Percentiles rank a stretch among this genome's conserved stretches.
Evolutionary conservation across 2,888 invertebrate species (phyloP).

Genomic region (Incurvaria masculella): DNA sequence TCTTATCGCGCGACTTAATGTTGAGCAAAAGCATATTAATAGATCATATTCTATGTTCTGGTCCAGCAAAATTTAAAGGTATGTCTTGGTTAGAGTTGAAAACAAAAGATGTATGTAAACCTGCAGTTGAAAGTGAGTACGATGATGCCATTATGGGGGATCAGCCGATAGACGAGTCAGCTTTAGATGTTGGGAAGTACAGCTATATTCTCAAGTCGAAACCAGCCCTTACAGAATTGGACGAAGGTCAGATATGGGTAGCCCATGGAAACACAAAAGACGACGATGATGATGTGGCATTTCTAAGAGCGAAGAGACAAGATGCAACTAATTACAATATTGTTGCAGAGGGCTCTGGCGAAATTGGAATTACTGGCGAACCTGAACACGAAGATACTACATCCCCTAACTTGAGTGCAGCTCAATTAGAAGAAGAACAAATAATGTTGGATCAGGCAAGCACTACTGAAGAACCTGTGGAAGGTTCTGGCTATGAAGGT

Average conservation of each 20-base stretch:
- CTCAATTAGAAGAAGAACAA: constrained; percentile 25
- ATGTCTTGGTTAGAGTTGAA: constrained; percentile 57
- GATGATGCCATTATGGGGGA: constrained; percentile 65
- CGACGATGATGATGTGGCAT: constrained; percentile 43
- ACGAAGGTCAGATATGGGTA: constrained; percentile 33
- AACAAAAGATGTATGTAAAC: constrained; percentile 50
- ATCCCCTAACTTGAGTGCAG: constrained; percentile 9
- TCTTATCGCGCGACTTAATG: constrained; percentile 61
- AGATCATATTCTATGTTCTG: constrained; percentile 54
- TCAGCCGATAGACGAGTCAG: constrained; percentile 37
- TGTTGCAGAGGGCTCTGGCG: constrained; percentile 48
- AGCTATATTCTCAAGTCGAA: constrained; percentile 39
- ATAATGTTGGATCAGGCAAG: constrained; percentile 25
- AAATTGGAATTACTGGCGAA: constrained; percentile 39
- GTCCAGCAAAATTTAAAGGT: constrained; percentile 49
- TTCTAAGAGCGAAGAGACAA: constrained; percentile 32
- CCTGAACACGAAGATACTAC: constrained; percentile 30
- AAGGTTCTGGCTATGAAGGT: constrained; percentile 35
- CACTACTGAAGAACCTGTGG: constrained; percentile 32
- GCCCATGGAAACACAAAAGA: constrained; percentile 27
- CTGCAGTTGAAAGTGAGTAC: constrained; percentile 25
- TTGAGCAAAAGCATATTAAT: constrained; percentile 51
- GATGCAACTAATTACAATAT: constrained; percentile 23
- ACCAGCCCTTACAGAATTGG: constrained; percentile 36
- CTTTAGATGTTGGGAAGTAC: constrained; percentile 35